Base-by-base conservation (phyloP, 2,888 invertebrate genomes). In the Abrostola tripartita region DNA sequence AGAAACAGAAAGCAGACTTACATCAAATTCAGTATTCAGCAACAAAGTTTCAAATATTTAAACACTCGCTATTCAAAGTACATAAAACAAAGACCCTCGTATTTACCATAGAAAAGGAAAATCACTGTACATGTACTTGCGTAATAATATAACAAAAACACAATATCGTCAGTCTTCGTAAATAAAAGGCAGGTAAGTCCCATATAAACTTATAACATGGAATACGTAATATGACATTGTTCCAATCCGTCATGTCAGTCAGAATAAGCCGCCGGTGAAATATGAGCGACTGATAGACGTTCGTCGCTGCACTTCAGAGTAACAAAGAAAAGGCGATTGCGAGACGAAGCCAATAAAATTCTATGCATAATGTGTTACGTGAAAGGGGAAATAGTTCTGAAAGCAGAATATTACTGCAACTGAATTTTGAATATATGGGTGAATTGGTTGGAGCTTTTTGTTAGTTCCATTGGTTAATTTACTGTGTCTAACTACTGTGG, bases 221-320 rank as follows among this genome's bases (percentile, higher is more conserved):
- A 72, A 62, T 68, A 72, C 54, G 68, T 76, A 66, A 75, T 75
- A 60, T 56, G 52, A n/a, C 64, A 60, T 52, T 65, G 52, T 59
- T 74, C 66, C 68, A 74, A 77, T 78, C 60, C 52, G 55, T 70
- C 78, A 72, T 44, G 77, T 78, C 80, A 79, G 35, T 71, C 79
- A 74, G 67, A 59, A 65, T 68, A 79, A 77, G 72, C 56, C 65
- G 51, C 44, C 37, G 60, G 37, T 56, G 62, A 65, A 67, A 70
- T 67, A 68, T 80, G 75, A 63, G 50, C 12, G 44, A 77, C 65
- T 74, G 78, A 70, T 63, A 58, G 65, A 71, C 71, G 60, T 52
- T 53, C 38, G 14, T 50, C 38, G 50, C 51, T 68, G 80, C 80
- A 75, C 67, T 71, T 61, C 42, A 14, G 42, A 54, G 51, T 67